phyloP scores from a whole-genome alignment of 2,113 vertebrate species.

The Ailuropoda melanoleuca region DNA sequence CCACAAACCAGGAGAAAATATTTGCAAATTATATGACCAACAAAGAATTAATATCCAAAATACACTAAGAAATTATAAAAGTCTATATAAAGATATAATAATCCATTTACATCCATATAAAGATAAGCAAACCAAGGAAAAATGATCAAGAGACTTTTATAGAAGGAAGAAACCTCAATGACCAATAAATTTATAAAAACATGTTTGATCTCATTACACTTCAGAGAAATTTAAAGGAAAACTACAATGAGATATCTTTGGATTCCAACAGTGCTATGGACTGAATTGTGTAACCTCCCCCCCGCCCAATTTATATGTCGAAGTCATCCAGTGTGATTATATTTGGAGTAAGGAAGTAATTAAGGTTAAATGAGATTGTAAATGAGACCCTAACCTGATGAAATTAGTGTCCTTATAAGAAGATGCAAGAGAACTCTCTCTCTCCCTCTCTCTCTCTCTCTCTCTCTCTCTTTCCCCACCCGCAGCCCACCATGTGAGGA shows the following conservation, averaged over 20 bases:
- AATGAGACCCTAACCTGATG: not conserved
- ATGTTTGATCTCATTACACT: not conserved
- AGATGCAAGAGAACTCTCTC: not conserved
- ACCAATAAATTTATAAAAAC: not conserved
- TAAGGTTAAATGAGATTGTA: not conserved
- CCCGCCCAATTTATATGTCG: not conserved
- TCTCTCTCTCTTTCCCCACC: not conserved
- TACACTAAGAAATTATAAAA: slow-evolving; percentile 23
- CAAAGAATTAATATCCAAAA: not conserved
- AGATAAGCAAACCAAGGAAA: not conserved
- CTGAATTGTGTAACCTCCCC: not conserved
- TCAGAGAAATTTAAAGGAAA: not conserved
- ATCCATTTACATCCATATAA: not conserved
- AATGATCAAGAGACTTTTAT: not conserved
- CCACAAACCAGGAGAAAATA: not conserved
- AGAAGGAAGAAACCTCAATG: not conserved
- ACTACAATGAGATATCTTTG: not conserved
- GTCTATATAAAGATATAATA: not conserved
- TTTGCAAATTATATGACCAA: not conserved
- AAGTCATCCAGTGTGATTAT: not conserved
- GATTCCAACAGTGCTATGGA: not conserved
- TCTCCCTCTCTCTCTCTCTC: not conserved
- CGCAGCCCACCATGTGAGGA: not conserved
- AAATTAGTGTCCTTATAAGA: not conserved
- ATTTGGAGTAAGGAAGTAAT: not conserved